Conservation (phyloP, 2,888 invertebrate species). For the Sarcophaga rosellei region DNA sequence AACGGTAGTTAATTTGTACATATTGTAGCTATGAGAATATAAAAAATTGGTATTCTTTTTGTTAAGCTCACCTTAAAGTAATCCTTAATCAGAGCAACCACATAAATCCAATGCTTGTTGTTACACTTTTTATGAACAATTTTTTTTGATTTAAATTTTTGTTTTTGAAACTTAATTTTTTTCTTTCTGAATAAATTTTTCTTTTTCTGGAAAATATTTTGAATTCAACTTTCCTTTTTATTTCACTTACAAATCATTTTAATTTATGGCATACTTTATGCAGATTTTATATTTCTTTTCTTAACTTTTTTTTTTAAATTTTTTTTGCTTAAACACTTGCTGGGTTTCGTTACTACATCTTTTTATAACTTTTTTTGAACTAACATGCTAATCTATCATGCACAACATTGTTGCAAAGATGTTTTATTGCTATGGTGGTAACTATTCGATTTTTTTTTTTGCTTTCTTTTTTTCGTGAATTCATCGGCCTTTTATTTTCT, state of each 20-base stretch:
- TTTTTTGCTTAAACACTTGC: too few species aligned
- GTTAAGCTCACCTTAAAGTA: conserved; percentile 36
- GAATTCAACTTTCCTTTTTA: background rate
- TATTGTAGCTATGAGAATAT: too few species aligned
- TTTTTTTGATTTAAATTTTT: background rate
- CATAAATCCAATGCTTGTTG: conserved; percentile 45
- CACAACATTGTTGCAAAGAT: background rate
- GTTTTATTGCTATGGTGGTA: background rate
- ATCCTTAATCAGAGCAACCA: conserved; percentile 12
- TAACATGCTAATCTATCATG: background rate
- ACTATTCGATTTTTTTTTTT: background rate
- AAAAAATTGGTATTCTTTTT: too few species aligned
- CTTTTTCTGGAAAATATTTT: background rate
- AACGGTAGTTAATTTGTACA: too few species aligned
- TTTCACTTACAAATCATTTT: background rate
- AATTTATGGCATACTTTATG: conserved; percentile 24
- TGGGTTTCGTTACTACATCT: background rate
- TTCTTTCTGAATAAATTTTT: background rate
- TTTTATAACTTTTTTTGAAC: background rate
- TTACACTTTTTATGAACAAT: background rate
- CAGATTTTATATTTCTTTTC: conserved; percentile 3
- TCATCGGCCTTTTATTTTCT: background rate
- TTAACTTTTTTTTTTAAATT: background rate
- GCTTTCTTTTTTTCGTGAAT: too few species aligned
- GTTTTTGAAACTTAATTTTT: background rate